Base-by-base conservation (phyloP, 2,888 invertebrate species). In the Phaedon cochleariae region DNA sequence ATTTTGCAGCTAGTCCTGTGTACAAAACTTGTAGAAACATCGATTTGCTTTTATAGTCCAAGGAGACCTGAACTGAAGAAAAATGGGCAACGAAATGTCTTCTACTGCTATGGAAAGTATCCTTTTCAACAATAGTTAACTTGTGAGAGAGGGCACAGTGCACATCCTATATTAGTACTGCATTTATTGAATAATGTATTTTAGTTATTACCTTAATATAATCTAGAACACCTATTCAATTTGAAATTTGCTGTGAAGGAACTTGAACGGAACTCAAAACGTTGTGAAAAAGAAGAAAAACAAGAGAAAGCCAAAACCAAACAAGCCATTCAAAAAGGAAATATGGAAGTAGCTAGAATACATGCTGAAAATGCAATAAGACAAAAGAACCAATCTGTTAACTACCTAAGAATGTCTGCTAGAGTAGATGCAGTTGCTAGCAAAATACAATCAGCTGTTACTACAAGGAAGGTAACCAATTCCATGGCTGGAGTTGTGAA, bases 221-320 rank as follows among this genome's bases (percentile, higher is more conserved):
- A 48, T 10, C 20, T 54, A 95, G 94, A 94, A 85, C 96, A 98
- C 84, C 87, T 98, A 62, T 99, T 98, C 84, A 98, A 98, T 87
- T 87, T 99, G 80, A 98, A 97, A 86, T 98, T 98, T 87, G 98
- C 98, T 70, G 96, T 97, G 0, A 99, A 99, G 85, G 98, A 99
- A 79, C 84, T 99, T 68, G 97, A 98, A 81, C 86, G 99, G 69
- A 97, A 96, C 85, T 96, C 99, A 0, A 98, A 98, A 83, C 94
- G 95, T 90, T 96, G 96, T 82, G 98, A 98, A 80, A 99, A 99
- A 82, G 96, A 97, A 83, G 98, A 99, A 81, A 97, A 94, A 81
- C 85, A 93, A 59, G 99, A 99, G 81, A 98, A 98, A 81, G 90
- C 90, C 7, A 99, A 99, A 84, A 90, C 98, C 18, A 99, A 99